Base-by-base conservation (phyloP, 2,888 invertebrate genomes). In the Drosophila antonietae region DNA sequence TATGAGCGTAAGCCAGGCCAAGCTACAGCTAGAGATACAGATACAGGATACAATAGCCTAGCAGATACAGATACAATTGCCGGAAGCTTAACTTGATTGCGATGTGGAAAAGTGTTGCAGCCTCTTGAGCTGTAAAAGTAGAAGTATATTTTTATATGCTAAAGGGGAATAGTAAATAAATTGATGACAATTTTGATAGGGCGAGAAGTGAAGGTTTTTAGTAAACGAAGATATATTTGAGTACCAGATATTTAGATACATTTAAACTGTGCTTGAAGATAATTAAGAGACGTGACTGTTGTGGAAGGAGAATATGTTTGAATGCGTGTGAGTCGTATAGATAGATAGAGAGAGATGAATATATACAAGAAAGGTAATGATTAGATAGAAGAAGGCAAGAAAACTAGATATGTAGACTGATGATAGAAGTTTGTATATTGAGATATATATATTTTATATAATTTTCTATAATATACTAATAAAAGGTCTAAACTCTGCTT, bases 1-100 rank as follows among this genome's bases (percentile, higher is more conserved):
- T 60, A 47, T n/a, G 18, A 53, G 33, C 37, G 33, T 52, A 55
- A 61, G 35, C 55, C 33, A 9, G 31, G 47, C 23, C 43, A 9
- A 41, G 47, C 23, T 39, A 28, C 35, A n/a, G 58, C 23, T 23
- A 23, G 10, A 23, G 15, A 14, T 14, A 37, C 6, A 41, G 8
- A 8, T 14, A 37, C 37, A 46, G 46, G 46, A 28, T 33, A 53
- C 28, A n/a, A 7, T 5, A 23, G 9, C 18, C 8, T 3, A 9
- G 5, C 8, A 33, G 51, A 51, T 35, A 55, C 41, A 18, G n/a
- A 35, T 35, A 55, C 39, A 28, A 41, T 58, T 47, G n/a, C 46
- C 23, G 15, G 20, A 28, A 47, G 46, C 14, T 23, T 15, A 37
- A n/a, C 46, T 46, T 7, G 23, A 23, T 46, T n/a, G n/a, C 12